Conservation (phyloP, 2,113 vertebrate species). For the Pipra filicauda region DNA sequence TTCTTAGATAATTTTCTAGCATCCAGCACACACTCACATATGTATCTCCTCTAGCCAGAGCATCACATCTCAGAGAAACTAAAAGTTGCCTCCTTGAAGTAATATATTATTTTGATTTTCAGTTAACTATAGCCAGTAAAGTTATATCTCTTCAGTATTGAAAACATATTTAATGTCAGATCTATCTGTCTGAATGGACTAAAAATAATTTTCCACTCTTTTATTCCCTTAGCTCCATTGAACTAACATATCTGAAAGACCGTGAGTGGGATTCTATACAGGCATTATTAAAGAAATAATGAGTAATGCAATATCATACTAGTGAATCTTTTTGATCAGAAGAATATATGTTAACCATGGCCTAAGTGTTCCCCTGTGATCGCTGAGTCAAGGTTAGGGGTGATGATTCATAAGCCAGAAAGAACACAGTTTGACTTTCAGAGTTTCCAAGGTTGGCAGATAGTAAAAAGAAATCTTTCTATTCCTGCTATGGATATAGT, state of each 20-base stretch:
- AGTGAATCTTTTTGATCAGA: not conserved
- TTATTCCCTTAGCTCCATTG: not conserved
- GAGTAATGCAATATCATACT: not conserved
- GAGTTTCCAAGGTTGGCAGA: not conserved
- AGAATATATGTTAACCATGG: not conserved
- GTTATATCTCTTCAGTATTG: not conserved
- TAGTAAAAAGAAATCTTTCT: not conserved
- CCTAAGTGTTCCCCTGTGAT: not conserved
- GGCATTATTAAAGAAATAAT: not conserved
- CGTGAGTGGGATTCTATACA: not conserved
- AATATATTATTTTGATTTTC: not conserved
- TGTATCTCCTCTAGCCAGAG: not conserved
- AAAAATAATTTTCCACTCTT: not conserved
- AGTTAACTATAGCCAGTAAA: not conserved
- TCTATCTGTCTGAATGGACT: not conserved
- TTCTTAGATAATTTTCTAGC: not conserved
- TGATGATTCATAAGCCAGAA: slow-evolving; percentile 8
- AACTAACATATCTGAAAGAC: not conserved
- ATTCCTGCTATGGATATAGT: not conserved
- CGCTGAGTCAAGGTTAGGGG: not conserved
- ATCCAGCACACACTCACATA: not conserved
- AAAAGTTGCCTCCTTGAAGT: not conserved
- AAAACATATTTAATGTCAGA: not conserved
- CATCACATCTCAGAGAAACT: not conserved
- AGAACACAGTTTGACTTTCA: not conserved